phyloP scores from a whole-genome alignment of 1,140 invertebrate species.

The Dendroctonus ponderosae region DNA sequence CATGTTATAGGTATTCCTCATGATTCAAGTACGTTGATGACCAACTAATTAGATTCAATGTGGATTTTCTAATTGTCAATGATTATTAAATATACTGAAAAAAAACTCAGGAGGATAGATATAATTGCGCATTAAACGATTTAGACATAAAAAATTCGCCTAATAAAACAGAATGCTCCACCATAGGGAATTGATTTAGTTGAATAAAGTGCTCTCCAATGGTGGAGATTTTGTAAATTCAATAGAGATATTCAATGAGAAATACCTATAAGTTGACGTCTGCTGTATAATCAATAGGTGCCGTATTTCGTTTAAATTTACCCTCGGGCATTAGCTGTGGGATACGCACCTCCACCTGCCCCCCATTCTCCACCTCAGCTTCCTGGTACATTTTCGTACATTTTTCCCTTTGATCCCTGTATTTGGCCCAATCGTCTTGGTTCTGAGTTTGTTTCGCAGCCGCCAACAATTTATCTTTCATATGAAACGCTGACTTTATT shows the following conservation, averaged over 20 bases:
- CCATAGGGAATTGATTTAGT: too few relatives aligned
- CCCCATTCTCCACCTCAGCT: conserved; percentile 48
- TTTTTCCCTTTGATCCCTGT: conserved; percentile 47
- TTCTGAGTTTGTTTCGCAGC: conserved; percentile 44
- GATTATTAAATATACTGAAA: conserved; percentile 1
- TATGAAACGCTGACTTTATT: conserved; percentile 45
- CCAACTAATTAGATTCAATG: too few relatives aligned
- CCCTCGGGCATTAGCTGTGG: conserved; percentile 48
- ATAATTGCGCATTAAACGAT: not conserved
- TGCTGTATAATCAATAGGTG: conserved; percentile 51
- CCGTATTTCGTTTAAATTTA: conserved; percentile 46
- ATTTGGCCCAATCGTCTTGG: conserved; percentile 48
- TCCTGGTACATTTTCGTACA: conserved; percentile 48
- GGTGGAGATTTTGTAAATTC: conserved; percentile 10
- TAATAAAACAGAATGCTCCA: conserved; percentile 13
- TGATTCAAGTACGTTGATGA: not conserved
- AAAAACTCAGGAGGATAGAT: conserved; percentile 20
- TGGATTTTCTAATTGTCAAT: not conserved
- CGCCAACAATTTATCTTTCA: conserved; percentile 47
- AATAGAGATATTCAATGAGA: conserved; percentile 36
- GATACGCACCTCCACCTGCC: conserved; percentile 52
- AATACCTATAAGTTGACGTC: conserved; percentile 51
- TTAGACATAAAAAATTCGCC: conserved; percentile 14
- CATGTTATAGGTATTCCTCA: conserved; percentile 26
- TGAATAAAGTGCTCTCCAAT: not conserved